Evolutionary conservation across 2,888 invertebrate genomes (phyloP).

Genomic region (Saturnia japonica): DNA sequence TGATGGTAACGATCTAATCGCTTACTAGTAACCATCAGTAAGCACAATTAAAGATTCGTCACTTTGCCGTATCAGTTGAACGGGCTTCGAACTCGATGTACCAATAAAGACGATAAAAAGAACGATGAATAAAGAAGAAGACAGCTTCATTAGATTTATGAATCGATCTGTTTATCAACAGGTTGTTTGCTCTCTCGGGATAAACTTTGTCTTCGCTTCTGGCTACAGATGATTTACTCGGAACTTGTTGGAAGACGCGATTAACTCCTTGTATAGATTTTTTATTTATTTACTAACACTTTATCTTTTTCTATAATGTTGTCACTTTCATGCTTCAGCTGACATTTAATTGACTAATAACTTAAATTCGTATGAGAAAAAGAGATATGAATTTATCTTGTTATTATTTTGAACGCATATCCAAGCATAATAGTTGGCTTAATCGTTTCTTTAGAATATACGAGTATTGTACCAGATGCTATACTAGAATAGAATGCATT

Average conservation of each 20-base stretch:
- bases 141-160: slow-evolving; percentile 6
- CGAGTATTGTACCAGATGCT: not conserved
- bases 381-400: not conserved
- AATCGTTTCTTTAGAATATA: not conserved
- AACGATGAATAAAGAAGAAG: not conserved
- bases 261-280: not conserved
- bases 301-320: not conserved
- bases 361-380: not conserved
- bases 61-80: not conserved
- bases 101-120: not conserved
- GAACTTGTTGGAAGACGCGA: not conserved
- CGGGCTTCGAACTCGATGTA: not conserved
- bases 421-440: not conserved
- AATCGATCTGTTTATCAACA: slow-evolving; percentile 38
- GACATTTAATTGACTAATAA: not conserved
- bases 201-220: slow-evolving; percentile 27
- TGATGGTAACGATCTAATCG: not conserved
- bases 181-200: slow-evolving; percentile 36
- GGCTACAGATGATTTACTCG: slow-evolving; percentile 30
- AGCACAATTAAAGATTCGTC: not conserved
- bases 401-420: not conserved
- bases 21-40: not conserved
- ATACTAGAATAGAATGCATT: too few species aligned
- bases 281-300: not conserved
- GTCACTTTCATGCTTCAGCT: not conserved